These are phyloP conservation scores for Scaptodrosophila lebanonensis DNA, from an alignment of 1,140 invertebrate species.

Conservation along the genomic window DNA sequence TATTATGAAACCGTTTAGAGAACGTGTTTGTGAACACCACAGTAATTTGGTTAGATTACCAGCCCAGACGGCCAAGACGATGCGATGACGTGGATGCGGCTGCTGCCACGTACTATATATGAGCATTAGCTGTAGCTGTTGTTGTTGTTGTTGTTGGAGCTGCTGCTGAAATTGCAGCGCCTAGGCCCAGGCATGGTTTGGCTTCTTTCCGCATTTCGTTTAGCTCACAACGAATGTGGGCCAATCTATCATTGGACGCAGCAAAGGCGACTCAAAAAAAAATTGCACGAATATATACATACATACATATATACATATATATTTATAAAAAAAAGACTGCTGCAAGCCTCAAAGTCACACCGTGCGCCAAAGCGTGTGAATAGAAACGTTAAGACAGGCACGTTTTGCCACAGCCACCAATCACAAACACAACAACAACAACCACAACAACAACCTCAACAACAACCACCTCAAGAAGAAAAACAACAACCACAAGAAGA, in stretches of 20 bases:
- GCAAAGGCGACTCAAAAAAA: neutral
- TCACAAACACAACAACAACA: no score
- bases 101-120: no score
- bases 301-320: no score
- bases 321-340: no score
- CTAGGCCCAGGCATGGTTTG: conserved; percentile 28
- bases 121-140: conserved; percentile 6
- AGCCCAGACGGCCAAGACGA: conserved; percentile 42
- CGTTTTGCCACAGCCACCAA: conserved; percentile 40
- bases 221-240: conserved; percentile 59
- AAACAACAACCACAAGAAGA: no score
- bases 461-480: no score
- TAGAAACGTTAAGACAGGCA: conserved; percentile 71
- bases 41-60: conserved; percentile 75
- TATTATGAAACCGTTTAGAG: conserved; percentile 76
- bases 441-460: no score
- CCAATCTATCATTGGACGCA: conserved; percentile 60
- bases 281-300: conserved; percentile 22
- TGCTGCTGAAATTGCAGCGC: conserved; percentile 38
- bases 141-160: conserved; percentile 27
- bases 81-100: conserved; percentile 20
- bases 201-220: conserved; percentile 11
- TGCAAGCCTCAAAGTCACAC: conserved; percentile 46
- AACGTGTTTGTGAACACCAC: conserved; percentile 75
- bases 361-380: conserved; percentile 57